Evolutionary conservation across 2,113 vertebrate species (phyloP).

Genomic region (Microtus richardsoni): DNA sequence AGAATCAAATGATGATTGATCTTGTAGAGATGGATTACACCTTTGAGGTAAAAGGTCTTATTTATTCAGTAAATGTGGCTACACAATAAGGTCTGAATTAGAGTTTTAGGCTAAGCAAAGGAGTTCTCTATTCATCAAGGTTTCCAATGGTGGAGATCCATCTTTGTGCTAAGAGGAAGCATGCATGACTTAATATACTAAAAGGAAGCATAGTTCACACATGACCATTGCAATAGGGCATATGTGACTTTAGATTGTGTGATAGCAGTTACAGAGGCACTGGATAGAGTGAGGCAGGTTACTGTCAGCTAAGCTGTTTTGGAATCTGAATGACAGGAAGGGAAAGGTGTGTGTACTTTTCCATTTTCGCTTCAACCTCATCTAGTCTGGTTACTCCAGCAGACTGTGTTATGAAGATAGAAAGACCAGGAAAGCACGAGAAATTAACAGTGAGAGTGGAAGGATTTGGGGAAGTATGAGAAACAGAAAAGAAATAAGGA

Average conservation of each 20-base stretch:
- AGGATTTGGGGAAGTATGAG: neutral
- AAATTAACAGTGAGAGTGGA: neutral
- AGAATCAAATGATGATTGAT: neutral
- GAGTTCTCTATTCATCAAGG: neutral
- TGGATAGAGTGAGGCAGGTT: neutral
- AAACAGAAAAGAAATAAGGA: neutral
- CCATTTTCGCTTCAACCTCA: neutral
- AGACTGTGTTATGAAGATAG: neutral
- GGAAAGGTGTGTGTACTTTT: neutral
- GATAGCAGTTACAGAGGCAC: neutral
- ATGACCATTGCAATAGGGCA: neutral
- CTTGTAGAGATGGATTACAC: neutral
- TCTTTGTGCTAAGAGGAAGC: neutral
- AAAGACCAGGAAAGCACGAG: neutral
- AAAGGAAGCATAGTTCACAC: neutral
- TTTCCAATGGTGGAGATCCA: neutral
- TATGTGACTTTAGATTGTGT: neutral
- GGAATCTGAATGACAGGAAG: neutral
- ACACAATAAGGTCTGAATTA: neutral
- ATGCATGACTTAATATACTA: neutral
- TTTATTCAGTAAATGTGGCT: neutral
- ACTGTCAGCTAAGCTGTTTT: neutral
- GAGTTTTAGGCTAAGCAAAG: neutral
- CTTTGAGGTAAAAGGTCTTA: neutral
- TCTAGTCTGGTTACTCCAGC: neutral